These are phyloP conservation scores for Anarsia innoxiella DNA, from an alignment of 2,888 invertebrate species.

Conservation along the genomic window DNA sequence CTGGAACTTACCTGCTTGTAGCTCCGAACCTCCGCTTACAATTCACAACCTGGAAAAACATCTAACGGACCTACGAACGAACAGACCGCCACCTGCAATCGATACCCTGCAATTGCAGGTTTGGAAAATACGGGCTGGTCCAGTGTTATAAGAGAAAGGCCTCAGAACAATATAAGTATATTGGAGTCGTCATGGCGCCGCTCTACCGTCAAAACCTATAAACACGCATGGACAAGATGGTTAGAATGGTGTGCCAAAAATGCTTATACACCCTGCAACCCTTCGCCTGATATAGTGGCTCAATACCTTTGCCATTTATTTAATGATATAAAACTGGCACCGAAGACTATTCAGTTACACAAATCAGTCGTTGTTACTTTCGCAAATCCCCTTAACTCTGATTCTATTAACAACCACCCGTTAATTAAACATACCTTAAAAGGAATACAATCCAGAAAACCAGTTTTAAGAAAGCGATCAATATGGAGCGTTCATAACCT, in stretches of 20 bases:
- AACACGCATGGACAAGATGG: neutral
- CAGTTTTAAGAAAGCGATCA: neutral
- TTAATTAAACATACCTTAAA: neutral
- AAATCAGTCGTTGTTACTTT: neutral
- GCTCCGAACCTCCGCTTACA: constrained; percentile 14
- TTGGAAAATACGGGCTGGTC: constrained; percentile 3
- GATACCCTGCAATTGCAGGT: neutral
- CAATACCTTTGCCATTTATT: neutral
- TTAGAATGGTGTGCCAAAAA: neutral
- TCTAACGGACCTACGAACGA: constrained; percentile 7
- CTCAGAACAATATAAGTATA: neutral
- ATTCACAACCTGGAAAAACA: neutral
- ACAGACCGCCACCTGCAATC: neutral
- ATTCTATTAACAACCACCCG: neutral
- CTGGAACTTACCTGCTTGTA: constrained; percentile 17
- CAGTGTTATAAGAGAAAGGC: neutral
- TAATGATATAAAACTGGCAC: neutral
- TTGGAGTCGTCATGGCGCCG: neutral
- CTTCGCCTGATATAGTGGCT: neutral
- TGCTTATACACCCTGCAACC: neutral
- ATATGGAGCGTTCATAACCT: neutral
- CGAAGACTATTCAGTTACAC: neutral
- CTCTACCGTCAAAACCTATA: constrained; percentile 2
- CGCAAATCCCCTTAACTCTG: neutral
- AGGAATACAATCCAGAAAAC: neutral